Conservation (phyloP, 2,113 vertebrate species). For the human (Homo sapiens) region GRCh38 chr11:47783001-47783500, state of each 20-base stretch:
- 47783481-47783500: slow-evolving; percentile 22
- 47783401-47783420: neutral
- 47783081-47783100: slow-evolving; percentile 95
- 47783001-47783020: neutral
- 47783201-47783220: neutral
- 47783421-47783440: neutral
- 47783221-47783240: neutral
- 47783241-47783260: neutral
- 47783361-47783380: no score
- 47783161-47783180: slow-evolving; percentile 95
- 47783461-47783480: slow-evolving; percentile 23
- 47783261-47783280: neutral
- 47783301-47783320: neutral
- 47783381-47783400: neutral
- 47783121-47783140: slow-evolving; percentile 93
- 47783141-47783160: slow-evolving; percentile 93
- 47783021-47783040: neutral
- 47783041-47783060: neutral
- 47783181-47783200: slow-evolving; percentile 91
- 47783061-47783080: slow-evolving; percentile 89
- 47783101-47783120: slow-evolving; percentile 94
- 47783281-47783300: neutral
- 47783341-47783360: neutral
- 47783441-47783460: neutral
- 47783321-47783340: neutral